A percentile compares a stretch with the other conserved stretches of the same genome.
Evolutionary conservation across 2,797 vertebrate species (phyloP).

Genomic region (Clarias laeviceps): DNA sequence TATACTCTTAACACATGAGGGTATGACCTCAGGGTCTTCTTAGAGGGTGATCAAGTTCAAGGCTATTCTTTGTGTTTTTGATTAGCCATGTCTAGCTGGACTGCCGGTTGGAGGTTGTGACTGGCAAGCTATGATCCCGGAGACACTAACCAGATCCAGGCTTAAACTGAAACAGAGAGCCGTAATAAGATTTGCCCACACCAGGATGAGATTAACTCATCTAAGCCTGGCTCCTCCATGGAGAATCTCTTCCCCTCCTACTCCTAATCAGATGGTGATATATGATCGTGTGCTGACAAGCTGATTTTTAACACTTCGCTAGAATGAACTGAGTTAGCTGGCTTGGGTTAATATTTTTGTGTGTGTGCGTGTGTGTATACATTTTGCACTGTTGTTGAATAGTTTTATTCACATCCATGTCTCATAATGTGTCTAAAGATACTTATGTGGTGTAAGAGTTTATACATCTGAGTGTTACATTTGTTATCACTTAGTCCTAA

Average conservation of each 20-base stretch:
- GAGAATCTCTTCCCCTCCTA: constrained; percentile 40
- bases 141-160: constrained; percentile 41
- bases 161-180: constrained; percentile 55
- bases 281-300: constrained; percentile 48
- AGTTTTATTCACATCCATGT: neutral
- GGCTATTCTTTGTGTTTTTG: constrained; percentile 47
- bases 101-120: constrained; percentile 34
- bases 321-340: neutral
- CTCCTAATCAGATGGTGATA: constrained; percentile 34
- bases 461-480: neutral
- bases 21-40: constrained; percentile 27
- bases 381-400: neutral
- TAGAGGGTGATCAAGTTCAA: constrained; percentile 51
- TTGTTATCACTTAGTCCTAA: constrained; percentile 26
- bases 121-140: constrained; percentile 36
- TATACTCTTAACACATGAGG: constrained; percentile 31
- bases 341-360: neutral
- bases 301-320: constrained; percentile 44
- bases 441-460: neutral
- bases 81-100: constrained; percentile 47
- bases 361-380: neutral
- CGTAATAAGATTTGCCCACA: constrained; percentile 52
- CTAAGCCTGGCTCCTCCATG: constrained; percentile 39
- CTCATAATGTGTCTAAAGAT: neutral
- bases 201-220: constrained; percentile 54